Base-by-base conservation (phyloP, 2,888 invertebrate genomes). In the Abrostola triplasia region DNA sequence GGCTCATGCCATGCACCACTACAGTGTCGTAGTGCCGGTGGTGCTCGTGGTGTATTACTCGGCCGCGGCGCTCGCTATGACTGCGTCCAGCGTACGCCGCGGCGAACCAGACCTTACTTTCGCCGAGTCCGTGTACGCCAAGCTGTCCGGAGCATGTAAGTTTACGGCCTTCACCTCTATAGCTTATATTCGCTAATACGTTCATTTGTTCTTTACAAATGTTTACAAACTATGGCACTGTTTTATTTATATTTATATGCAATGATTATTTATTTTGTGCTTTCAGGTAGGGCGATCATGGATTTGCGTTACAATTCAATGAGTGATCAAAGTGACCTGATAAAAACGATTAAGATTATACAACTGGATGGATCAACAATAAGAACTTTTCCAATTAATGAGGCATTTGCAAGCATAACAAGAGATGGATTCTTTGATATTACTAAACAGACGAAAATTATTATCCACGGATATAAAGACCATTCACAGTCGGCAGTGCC, bases 391-490 rank as follows among this genome's bases (percentile, higher is more conserved):
- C 88, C 91, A 13, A 90, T 95, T 24, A 88, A 92, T 70, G 88
- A 91, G 64, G 91, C 94, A 2, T 92, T 85, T 70, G 80, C 79
- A 36, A 86, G 86, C 40, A 84, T 94, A 6, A 90, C 87, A 1
- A 88, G 89, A 60, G 88, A 90, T 0, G 77, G 83, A 2, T 76
- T 88, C 65, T 94, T 90, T 64, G 94, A 94, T 73, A 93, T 94
- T 61, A 90, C 90, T 1, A 93, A 89, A 79, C 91, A 94, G 80
- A 93, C 93, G 7, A 94, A 94, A 86, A 82, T 95, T 64, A 85
- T 94, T 42, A 92, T 95, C 64, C 95, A 95, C 70, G 95, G 95
- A 56, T 95, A 88, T 65, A 92, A 89, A 80, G 95, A 95, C 67
- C 91, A 86, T 73, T 89, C 94, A 24, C 90, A 91, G 73, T 95